Conservation (phyloP, 2,888 invertebrate genomes). For the Polydrusus cervinus region DNA sequence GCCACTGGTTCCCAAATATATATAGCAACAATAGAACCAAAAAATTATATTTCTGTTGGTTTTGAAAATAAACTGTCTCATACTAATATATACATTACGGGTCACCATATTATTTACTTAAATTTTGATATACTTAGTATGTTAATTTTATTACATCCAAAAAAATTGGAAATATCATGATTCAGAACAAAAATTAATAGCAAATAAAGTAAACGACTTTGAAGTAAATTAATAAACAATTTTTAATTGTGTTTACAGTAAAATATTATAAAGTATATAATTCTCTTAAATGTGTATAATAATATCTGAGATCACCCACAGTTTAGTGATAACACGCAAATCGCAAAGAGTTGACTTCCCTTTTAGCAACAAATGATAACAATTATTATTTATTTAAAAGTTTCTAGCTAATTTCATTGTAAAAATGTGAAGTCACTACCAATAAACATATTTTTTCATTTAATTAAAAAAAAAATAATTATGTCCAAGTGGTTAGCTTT, state of each 20-base stretch:
- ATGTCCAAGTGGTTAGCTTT: conserved; percentile 2
- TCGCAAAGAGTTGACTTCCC: conserved; percentile 18
- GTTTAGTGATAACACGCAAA: conserved; percentile 29
- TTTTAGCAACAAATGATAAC: conserved; percentile 17
- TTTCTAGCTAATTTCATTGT: background rate
- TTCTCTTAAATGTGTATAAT: too few species aligned
- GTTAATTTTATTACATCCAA: too few species aligned
- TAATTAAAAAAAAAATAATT: background rate
- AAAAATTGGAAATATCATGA: too few species aligned
- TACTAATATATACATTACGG: too few species aligned
- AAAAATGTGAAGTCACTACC: background rate
- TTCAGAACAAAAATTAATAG: background rate
- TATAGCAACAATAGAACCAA: too few species aligned
- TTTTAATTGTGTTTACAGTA: conserved; percentile 10
- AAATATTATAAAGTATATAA: conserved; percentile 2
- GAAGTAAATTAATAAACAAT: background rate
- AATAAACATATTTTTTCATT: background rate
- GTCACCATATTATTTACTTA: too few species aligned
- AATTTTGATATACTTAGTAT: too few species aligned
- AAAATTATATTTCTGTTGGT: too few species aligned
- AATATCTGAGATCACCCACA: conserved; percentile 35
- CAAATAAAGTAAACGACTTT: background rate
- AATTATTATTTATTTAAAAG: conserved; percentile 4
- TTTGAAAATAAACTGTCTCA: too few species aligned
- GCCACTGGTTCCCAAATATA: too few species aligned